These are phyloP conservation scores for Spodoptera litura DNA, from an alignment of 1,140 invertebrate genomes.

Conservation along the genomic window DNA sequence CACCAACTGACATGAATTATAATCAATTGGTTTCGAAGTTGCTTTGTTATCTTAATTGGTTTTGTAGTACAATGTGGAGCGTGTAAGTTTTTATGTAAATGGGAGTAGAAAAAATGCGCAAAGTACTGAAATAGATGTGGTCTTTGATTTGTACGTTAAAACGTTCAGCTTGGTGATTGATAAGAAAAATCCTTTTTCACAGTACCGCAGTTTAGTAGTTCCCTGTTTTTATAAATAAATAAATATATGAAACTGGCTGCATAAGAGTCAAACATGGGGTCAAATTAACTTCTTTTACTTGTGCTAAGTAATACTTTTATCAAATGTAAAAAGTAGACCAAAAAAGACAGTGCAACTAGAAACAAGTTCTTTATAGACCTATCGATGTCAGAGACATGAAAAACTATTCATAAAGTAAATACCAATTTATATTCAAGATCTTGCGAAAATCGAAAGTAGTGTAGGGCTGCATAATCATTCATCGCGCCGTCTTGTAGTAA, in stretches of 20 bases:
- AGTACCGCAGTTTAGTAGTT: too few relatives aligned
- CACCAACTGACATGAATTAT: constrained; percentile 13
- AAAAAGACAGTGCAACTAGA: not conserved
- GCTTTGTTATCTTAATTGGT: constrained; percentile 18
- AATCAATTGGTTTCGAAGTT: constrained; percentile 9
- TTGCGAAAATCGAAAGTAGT: constrained; percentile 20
- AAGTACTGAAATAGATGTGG: not conserved
- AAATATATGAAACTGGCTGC: too few relatives aligned
- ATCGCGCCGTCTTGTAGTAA: constrained; percentile 12
- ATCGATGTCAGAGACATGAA: not conserved
- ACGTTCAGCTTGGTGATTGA: not conserved
- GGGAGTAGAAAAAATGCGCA: not conserved
- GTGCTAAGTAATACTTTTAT: too few relatives aligned
- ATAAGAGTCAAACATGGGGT: too few relatives aligned
- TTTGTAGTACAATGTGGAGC: not conserved
- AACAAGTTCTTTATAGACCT: not conserved
- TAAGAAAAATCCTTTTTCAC: not conserved
- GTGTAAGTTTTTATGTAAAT: not conserved
- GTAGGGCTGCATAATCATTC: constrained; percentile 27
- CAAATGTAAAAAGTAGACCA: too few relatives aligned
- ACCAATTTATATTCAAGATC: constrained; percentile 24
- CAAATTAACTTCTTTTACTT: too few relatives aligned
- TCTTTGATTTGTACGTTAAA: not conserved
- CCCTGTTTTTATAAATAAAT: too few relatives aligned
- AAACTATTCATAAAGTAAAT: constrained; percentile 8